Evolutionary conservation across 2,888 invertebrate genomes (phyloP), one percentile per base, ranked within the genome.

Genomic region (Sisyra nigra): DNA sequence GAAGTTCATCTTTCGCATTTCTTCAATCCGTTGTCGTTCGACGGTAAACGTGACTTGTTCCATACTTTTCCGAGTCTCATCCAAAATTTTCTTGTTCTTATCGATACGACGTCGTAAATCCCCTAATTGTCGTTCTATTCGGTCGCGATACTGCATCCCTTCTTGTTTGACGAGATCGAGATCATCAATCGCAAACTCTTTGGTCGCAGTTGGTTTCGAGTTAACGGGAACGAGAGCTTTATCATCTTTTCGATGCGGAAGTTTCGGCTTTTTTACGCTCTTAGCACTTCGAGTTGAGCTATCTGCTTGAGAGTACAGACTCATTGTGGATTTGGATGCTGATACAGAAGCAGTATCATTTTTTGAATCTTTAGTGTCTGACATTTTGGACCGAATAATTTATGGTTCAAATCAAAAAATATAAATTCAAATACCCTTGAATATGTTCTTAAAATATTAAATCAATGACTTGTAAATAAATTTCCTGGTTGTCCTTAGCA

Each of bases 61-160:
- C 19, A 46, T 46, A 11, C 42, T 41, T 8, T 15, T 15, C 24
- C 42, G 42, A 11, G 42, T 40, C 9, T 46, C 44, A 36, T 37
- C 43, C 42, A 46, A 41, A 11, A 42, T 42, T 32, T 46, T 39
- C 37, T 45, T 46, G 24, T 46, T 46, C n/a, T 24, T 13, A 32
- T 46, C 42, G 40, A 46, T 30, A 10, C 46, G 42, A 8, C 35
- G 14, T 14, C 44, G 34, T 24, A 46, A 42, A 38, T 46, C 44
- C 29, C 36, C 24, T 17, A 46, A 44, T 36, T 44, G 42, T 10
- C 36, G 39, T 42, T 44, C 46, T 33, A 46, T 45, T 40, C 32
- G 36, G 42, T 19, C 35, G 6, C 46, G 40, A 3, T 44, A 35
- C 38, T 39, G 15, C 35, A 41, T 31, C 30, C 38, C 41, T 41